These are phyloP conservation scores for Gari tellinella DNA, from an alignment of 2,888 invertebrate species.

Conservation along the genomic window DNA sequence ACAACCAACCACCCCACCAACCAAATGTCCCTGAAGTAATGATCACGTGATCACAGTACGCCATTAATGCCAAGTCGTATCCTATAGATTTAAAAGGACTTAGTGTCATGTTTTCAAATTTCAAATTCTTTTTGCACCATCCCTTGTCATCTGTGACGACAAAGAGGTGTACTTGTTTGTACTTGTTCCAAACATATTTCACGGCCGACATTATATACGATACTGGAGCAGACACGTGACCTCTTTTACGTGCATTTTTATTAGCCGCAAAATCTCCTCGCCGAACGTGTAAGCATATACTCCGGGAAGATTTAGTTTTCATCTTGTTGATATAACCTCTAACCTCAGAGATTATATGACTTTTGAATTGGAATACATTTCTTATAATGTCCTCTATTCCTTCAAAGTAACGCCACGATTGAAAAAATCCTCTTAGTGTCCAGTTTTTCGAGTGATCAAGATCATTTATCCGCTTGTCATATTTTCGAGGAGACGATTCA, in stretches of 20 bases:
- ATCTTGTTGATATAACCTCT: background rate
- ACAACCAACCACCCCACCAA: conserved; percentile 11
- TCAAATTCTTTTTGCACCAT: conserved; percentile 11
- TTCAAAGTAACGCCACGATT: conserved; percentile 3
- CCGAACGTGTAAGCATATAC: conserved; percentile 4
- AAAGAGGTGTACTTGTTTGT: too few species aligned
- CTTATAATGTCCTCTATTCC: background rate
- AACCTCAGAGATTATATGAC: background rate
- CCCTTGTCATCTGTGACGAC: conserved; percentile 1
- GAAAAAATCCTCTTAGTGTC: conserved; percentile 3
- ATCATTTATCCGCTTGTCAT: background rate
- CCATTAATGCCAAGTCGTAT: too few species aligned
- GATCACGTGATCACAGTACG: too few species aligned
- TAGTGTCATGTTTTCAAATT: background rate
- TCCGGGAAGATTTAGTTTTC: background rate
- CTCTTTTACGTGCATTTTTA: background rate
- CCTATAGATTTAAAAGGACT: background rate
- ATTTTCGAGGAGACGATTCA: background rate
- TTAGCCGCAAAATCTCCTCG: background rate
- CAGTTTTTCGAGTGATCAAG: conserved; percentile 6
- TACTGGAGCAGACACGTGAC: too few species aligned
- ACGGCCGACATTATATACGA: too few species aligned
- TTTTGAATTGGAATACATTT: conserved; percentile 1
- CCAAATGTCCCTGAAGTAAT: background rate
- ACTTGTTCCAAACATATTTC: too few species aligned